phyloP scores from a whole-genome alignment of 2,113 vertebrate genomes.

The Dasyprocta punctata region DNA sequence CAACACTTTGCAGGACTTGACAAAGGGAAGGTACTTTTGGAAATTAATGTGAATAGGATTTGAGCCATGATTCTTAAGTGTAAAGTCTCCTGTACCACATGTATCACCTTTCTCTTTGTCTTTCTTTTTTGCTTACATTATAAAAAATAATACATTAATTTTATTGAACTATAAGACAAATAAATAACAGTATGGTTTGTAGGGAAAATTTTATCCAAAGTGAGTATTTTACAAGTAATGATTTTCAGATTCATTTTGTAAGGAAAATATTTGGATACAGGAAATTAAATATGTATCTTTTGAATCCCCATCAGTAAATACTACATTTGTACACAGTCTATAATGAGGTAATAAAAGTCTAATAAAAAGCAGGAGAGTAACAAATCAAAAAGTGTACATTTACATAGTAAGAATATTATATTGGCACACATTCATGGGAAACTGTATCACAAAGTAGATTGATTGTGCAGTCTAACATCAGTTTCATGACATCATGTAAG shows the following conservation, averaged over 20 bases:
- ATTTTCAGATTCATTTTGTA: neutral
- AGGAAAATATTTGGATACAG: neutral
- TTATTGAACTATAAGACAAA: neutral
- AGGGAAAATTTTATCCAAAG: neutral
- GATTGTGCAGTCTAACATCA: neutral
- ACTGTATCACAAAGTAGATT: neutral
- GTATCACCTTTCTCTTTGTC: neutral
- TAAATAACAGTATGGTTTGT: neutral
- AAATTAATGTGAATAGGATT: constrained; percentile 1
- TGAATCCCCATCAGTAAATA: neutral
- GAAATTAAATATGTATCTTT: constrained; percentile 20
- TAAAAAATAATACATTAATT: neutral
- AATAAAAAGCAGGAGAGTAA: neutral
- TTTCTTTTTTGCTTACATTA: neutral
- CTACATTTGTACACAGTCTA: neutral
- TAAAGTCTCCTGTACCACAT: neutral
- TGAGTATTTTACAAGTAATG: neutral
- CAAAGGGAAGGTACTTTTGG: neutral
- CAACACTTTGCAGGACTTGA: neutral
- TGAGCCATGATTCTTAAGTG: neutral
- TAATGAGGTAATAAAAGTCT: neutral
- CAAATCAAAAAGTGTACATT: neutral
- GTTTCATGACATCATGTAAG: neutral
- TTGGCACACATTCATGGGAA: neutral
- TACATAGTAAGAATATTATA: neutral